Evolutionary conservation across 2,888 invertebrate genomes (phyloP).

Genomic region (Leucophenga maculata): DNA sequence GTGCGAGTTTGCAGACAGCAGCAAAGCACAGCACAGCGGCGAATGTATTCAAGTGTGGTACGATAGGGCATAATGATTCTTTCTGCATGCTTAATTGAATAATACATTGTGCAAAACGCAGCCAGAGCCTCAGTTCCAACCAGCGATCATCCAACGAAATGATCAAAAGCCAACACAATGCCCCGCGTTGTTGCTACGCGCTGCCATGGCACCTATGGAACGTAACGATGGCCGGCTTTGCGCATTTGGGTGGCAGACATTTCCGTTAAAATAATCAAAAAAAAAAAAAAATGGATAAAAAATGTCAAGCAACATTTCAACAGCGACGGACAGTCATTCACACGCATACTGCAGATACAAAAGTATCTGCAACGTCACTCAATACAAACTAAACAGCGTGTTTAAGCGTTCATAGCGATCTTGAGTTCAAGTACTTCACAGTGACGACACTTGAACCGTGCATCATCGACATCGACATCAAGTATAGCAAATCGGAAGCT

Average conservation of each 20-base stretch:
- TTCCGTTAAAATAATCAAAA: constrained; percentile 41
- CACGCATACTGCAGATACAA: background rate
- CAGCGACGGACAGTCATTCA: constrained; percentile 1
- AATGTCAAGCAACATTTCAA: background rate
- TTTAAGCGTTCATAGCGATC: background rate
- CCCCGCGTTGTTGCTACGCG: constrained; percentile 5
- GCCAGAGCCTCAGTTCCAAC: background rate
- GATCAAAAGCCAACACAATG: too few species aligned
- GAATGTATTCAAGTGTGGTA: background rate
- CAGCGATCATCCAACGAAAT: too few species aligned
- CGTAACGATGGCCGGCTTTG: too few species aligned
- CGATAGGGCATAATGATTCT: background rate
- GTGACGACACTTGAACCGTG: background rate
- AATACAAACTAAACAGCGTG: background rate
- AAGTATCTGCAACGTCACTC: background rate
- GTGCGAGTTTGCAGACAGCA: constrained; percentile 11
- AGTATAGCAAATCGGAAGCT: too few species aligned
- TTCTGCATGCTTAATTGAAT: constrained; percentile 8
- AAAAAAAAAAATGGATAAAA: background rate
- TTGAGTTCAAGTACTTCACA: background rate
- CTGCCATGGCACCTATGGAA: too few species aligned
- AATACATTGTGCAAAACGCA: constrained; percentile 13
- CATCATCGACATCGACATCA: background rate
- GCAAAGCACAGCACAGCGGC: background rate
- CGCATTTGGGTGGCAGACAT: constrained; percentile 53